Evolutionary conservation across 2,888 invertebrate genomes (phyloP).

Genomic region (Marasmarcha lunaedactyla): DNA sequence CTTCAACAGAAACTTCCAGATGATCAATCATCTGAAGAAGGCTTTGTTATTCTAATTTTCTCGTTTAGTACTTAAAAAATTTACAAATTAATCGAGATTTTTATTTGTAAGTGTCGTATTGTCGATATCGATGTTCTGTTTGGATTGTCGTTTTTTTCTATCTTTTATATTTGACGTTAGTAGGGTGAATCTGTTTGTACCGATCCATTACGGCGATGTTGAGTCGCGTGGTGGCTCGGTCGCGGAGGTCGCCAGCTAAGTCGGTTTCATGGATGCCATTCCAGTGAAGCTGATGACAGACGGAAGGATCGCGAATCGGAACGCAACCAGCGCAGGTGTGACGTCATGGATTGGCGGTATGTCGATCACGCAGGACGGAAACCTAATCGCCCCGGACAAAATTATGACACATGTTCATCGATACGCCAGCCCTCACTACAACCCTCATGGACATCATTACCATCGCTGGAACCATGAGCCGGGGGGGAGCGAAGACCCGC

Average conservation of each 20-base stretch:
- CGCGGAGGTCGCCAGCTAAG: conserved; percentile 54
- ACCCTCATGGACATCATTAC: conserved; percentile 60
- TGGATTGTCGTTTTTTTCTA: conserved; percentile 44
- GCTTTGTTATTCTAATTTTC: conserved; percentile 42
- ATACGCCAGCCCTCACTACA: conserved; percentile 65
- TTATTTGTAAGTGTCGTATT: conserved; percentile 23
- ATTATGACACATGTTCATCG: conserved; percentile 63
- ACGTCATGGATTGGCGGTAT: conserved; percentile 67
- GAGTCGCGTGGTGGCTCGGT: conserved; percentile 52
- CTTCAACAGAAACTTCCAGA: conserved; percentile 54
- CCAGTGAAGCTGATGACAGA: conserved; percentile 69
- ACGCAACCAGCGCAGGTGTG: conserved; percentile 48
- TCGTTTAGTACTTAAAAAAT: conserved; percentile 22
- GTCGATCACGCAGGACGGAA: conserved; percentile 64
- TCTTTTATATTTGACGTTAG: conserved; percentile 22
- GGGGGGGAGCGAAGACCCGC: conserved; percentile 61
- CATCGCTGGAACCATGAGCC: conserved; percentile 65
- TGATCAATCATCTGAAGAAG: conserved; percentile 48
- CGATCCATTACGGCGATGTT: conserved; percentile 47
- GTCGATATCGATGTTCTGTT: conserved; percentile 43
- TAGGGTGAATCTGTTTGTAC: conserved; percentile 41
- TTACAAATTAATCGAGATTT: conserved; percentile 16
- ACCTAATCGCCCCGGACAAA: conserved; percentile 64
- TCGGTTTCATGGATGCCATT: conserved; percentile 63
- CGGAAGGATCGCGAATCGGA: conserved; percentile 54